Percentiles rank a stretch among this genome's conserved stretches.
Conservation (phyloP, 2,888 invertebrate genomes). For the Diadegma fenestrale region DNA sequence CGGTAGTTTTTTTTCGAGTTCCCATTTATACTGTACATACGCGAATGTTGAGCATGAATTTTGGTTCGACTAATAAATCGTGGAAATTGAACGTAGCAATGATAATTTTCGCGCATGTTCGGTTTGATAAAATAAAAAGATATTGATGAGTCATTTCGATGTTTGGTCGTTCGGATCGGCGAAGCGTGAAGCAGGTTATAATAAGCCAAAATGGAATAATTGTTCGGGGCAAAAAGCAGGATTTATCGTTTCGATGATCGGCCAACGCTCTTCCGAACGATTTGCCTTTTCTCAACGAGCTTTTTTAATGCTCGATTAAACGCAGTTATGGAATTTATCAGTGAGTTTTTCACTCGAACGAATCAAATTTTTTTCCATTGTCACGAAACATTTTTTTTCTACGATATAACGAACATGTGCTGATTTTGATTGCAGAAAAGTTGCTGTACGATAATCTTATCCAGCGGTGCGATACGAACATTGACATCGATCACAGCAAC, state of each 20-base stretch:
- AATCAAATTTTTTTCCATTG: constrained; percentile 6
- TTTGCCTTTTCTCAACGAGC: background rate
- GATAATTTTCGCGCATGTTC: constrained; percentile 10
- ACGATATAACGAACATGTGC: background rate
- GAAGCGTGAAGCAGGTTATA: constrained; percentile 1
- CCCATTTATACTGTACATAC: background rate
- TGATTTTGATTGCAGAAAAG: constrained; percentile 76
- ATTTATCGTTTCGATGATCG: constrained; percentile 7
- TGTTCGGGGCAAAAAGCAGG: background rate
- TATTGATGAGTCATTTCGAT: background rate
- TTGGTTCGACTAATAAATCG: background rate
- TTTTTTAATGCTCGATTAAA: background rate
- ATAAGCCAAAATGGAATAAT: background rate
- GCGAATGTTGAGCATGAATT: background rate
- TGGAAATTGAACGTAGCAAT: constrained; percentile 31
- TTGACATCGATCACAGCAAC: constrained; percentile 73
- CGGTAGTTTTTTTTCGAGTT: constrained; percentile 9
- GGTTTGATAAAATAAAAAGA: background rate
- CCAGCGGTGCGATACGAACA: constrained; percentile 75
- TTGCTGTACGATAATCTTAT: constrained; percentile 76
- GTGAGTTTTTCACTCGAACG: constrained; percentile 26
- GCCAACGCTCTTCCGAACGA: background rate
- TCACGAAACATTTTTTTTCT: background rate
- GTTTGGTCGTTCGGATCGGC: background rate
- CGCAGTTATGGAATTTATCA: constrained; percentile 59